A percentile compares a stretch with the other conserved stretches of the same genome.
phyloP scores from a whole-genome alignment of 1,140 invertebrate species.

The Drosophila teissieri region DNA sequence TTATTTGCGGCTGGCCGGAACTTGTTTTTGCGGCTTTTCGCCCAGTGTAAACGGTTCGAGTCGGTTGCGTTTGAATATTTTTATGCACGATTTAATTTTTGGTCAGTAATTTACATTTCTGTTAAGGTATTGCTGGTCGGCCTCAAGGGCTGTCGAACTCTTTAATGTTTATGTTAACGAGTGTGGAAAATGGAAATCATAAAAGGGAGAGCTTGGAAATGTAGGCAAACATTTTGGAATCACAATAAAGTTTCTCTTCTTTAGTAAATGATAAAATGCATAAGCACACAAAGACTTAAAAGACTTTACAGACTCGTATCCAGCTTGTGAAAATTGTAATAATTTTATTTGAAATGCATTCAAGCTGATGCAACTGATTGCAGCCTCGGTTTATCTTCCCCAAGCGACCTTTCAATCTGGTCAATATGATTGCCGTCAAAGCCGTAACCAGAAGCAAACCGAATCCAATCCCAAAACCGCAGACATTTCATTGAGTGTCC shows the following conservation, averaged over 20 bases:
- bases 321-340: too few relatives aligned
- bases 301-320: too few relatives aligned
- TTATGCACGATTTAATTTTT: constrained; percentile 75
- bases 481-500: constrained; percentile 54
- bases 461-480: constrained; percentile 39
- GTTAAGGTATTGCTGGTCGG: constrained; percentile 28
- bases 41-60: constrained; percentile 49
- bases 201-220: neutral
- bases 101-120: constrained; percentile 42
- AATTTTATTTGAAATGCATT: neutral
- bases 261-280: neutral
- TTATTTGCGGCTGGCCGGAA: constrained; percentile 41
- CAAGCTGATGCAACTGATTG: neutral
- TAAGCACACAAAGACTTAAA: neutral
- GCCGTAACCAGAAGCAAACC: neutral
- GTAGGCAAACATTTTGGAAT: neutral
- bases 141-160: neutral
- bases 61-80: constrained; percentile 62
- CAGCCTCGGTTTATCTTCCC: neutral
- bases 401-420: neutral
- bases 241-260: neutral
- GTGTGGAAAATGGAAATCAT: neutral
- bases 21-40: constrained; percentile 21
- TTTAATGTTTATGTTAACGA: constrained; percentile 4
- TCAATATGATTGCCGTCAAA: constrained; percentile 5